Evolutionary conservation across 2,888 invertebrate species (phyloP).

Genomic region (Resseliella maxima): DNA sequence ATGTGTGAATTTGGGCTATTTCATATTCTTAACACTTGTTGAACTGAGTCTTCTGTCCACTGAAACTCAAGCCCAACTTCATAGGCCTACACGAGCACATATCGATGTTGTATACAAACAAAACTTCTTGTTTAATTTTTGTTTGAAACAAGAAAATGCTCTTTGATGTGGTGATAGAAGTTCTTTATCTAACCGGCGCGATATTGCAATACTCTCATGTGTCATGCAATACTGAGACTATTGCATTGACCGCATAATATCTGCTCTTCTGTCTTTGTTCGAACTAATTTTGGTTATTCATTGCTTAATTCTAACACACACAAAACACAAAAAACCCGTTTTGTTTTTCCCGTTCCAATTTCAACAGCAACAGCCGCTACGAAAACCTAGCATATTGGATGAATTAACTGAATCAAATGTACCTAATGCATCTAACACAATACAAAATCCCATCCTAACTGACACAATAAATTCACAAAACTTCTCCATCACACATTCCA

Average conservation of each 20-base stretch:
- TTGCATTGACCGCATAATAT: too few relatives aligned
- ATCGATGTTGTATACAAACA: background rate
- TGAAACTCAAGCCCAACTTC: background rate
- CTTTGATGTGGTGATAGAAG: background rate
- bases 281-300: background rate
- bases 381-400: constrained; percentile 58
- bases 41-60: background rate
- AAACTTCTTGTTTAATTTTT: background rate
- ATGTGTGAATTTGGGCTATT: constrained; percentile 1
- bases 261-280: background rate
- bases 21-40: background rate
- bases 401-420: constrained; percentile 62
- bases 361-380: constrained; percentile 59
- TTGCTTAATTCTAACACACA: constrained; percentile 31
- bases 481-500: constrained; percentile 59
- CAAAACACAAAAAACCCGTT: too few relatives aligned
- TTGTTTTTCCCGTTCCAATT: constrained; percentile 39
- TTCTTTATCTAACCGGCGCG: background rate
- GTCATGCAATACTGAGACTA: too few relatives aligned
- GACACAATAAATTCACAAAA: constrained; percentile 58
- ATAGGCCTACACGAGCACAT: background rate
- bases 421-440: constrained; percentile 58
- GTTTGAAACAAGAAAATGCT: background rate
- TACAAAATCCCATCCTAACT: constrained; percentile 57
- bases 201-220: background rate